Percentiles rank a stretch among this genome's conserved stretches.
phyloP scores from a whole-genome alignment of 1,140 invertebrate species.

The Tetramorium alpestre region DNA sequence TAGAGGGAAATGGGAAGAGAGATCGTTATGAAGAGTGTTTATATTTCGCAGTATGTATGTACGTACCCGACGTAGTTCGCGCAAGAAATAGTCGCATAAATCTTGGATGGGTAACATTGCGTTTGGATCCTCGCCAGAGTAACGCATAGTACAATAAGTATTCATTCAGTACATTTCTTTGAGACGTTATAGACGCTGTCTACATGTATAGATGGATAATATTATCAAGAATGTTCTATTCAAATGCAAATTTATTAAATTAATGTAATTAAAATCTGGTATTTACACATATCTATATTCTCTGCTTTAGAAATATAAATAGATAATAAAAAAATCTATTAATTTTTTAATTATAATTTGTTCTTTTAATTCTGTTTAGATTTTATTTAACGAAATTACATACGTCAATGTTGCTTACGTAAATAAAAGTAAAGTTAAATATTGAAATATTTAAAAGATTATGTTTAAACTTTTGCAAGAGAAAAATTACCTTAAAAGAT shows the following conservation, averaged over 20 bases:
- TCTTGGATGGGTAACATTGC: constrained; percentile 71
- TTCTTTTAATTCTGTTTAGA: neutral
- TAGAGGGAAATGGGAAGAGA: constrained; percentile 18
- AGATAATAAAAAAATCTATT: neutral
- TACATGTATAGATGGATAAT: constrained; percentile 26
- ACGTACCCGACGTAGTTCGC: constrained; percentile 38
- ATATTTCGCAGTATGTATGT: constrained; percentile 51
- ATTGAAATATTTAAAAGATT: neutral
- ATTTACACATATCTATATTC: neutral
- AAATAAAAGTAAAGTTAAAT: neutral
- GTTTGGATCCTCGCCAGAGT: constrained; percentile 76
- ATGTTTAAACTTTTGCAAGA: neutral
- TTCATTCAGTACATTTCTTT: constrained; percentile 47
- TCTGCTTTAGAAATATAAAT: neutral
- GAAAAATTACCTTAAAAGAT: neutral
- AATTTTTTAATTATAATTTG: neutral
- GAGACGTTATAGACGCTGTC: constrained; percentile 47
- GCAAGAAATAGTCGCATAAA: constrained; percentile 77
- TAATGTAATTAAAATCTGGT: neutral
- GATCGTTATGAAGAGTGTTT: constrained; percentile 63
- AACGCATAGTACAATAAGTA: constrained; percentile 55
- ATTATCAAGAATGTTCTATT: neutral
- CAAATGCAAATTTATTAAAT: neutral
- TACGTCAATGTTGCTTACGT: neutral
- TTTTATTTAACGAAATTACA: neutral